These are phyloP conservation scores for Gallinago jamesoni DNA, from an alignment of 2,113 vertebrate genomes.

Conservation along the genomic window DNA sequence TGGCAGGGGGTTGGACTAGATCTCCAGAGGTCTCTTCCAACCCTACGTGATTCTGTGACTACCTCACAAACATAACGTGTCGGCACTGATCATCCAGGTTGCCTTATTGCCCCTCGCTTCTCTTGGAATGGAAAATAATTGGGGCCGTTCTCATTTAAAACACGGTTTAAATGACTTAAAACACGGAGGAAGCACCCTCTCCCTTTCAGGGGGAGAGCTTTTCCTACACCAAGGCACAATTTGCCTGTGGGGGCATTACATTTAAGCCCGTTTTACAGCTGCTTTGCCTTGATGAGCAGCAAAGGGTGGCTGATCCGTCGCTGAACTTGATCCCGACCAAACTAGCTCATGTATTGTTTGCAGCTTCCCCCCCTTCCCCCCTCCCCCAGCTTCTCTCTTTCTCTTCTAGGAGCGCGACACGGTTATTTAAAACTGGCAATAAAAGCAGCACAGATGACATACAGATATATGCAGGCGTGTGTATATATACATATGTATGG, in stretches of 20 bases:
- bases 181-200: background rate
- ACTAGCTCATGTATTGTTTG: background rate
- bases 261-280: background rate
- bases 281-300: background rate
- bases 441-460: background rate
- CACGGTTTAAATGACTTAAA: background rate
- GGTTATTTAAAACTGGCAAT: background rate
- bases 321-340: background rate
- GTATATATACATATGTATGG: background rate
- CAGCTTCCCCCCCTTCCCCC: background rate
- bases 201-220: background rate
- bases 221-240: background rate
- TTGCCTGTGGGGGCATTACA: background rate
- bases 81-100: fast-evolving
- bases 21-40: too few relatives aligned
- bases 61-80: background rate
- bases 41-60: too few relatives aligned
- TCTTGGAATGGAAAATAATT: background rate
- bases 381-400: background rate
- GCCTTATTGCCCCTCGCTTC: background rate
- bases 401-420: background rate
- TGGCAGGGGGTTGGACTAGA: too few relatives aligned
- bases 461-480: fast-evolving
- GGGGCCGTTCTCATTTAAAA: background rate
- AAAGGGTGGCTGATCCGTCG: background rate